phyloP scores from a whole-genome alignment of 2,797 vertebrate genomes.

The Kryptopterus vitreolus region DNA sequence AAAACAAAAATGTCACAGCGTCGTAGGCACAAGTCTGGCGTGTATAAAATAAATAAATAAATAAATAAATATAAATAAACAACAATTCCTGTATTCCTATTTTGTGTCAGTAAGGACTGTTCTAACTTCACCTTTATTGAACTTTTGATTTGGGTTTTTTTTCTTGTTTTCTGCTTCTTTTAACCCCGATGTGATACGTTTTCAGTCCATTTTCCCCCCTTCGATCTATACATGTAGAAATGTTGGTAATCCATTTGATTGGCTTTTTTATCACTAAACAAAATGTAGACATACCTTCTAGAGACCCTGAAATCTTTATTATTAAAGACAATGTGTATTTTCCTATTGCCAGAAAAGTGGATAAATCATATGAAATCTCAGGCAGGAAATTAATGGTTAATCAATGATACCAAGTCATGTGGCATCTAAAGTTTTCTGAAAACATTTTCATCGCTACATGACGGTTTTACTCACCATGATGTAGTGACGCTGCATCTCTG shows the following conservation, averaged over 20 bases:
- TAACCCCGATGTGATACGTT: not conserved
- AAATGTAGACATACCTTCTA: not conserved
- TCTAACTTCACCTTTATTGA: not conserved
- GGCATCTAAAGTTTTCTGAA: no score
- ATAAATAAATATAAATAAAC: no score
- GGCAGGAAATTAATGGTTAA: no score
- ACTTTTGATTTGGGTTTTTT: not conserved
- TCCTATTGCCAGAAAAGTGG: not conserved
- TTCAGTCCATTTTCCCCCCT: not conserved
- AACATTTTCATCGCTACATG: not conserved
- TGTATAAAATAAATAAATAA: no score
- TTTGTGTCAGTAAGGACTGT: no score
- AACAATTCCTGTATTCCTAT: not conserved
- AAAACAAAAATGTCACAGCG: not conserved
- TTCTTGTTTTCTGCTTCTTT: not conserved
- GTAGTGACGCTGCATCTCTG: constrained; percentile 98
- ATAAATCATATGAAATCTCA: not conserved
- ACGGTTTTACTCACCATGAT: constrained; percentile 75
- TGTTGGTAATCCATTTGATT: no score
- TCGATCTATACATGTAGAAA: not conserved
- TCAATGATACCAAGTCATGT: not conserved
- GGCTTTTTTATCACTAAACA: no score
- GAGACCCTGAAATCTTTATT: not conserved
- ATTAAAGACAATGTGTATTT: no score
- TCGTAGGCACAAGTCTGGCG: no score